Base-by-base conservation (phyloP, 2,888 invertebrate species). In the Amblyteles armatorius region DNA sequence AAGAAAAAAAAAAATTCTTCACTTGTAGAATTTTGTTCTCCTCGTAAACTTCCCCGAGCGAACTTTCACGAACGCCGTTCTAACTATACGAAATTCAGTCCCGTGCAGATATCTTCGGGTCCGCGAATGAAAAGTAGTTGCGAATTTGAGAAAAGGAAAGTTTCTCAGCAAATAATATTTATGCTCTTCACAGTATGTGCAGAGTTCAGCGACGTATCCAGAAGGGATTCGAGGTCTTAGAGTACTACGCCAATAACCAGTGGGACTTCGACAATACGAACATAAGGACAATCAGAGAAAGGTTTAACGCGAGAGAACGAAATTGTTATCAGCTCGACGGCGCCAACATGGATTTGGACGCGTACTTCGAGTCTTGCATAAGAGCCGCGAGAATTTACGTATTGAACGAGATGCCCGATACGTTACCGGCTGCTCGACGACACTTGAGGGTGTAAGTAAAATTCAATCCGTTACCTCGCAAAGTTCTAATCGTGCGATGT, bases 231-330 rank as follows among this genome's bases (percentile, higher is more conserved):
- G 97, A 97, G 90, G 97, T 97, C 0, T 97, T 99, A 91, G 97
- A 98, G 91, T 98, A 98, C 93, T 99, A 99, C 94, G 98, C 98
- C 0, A 97, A 97, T 92, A 97, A 97, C 92, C 97, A 98, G 86
- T 99, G 99, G 98, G 97, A 97, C 91, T 98, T 98, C 93, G 96
- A 96, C 65, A 97, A 97, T 26, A 95, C 96, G 72, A 95, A 96
- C 86, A 95, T 96, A 0, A 93, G 96, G 9, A 92, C 94, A 7
- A 88, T 97, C 0, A 94, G 97, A 44, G 92, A 94, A 2, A 92
- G 94, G 5, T 94, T 97, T 88, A 97, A 97, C 90, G 94, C 95
- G 0, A 94, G 94, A 79, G 98, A 98, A 92, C 94, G 95, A 65
- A 88, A 94, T 4, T 95, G 95, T 48, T 98, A 97, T 90, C 96